phyloP scores from a whole-genome alignment of 2,888 invertebrate genomes.

The Pollenia griseotomentosa region DNA sequence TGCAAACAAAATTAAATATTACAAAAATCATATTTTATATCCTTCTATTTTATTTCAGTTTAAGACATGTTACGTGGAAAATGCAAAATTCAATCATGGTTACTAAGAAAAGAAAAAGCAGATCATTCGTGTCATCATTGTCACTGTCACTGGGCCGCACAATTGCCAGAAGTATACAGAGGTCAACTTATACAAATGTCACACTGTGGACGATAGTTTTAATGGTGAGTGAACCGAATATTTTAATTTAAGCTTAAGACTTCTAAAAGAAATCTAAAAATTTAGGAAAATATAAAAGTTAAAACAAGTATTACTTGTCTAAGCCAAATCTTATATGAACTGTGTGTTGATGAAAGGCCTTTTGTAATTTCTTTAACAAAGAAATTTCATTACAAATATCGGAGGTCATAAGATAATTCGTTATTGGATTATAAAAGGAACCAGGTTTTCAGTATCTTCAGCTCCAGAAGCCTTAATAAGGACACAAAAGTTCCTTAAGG shows the following conservation, averaged over 20 bases:
- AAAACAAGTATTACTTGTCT: neutral
- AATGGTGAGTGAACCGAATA: slow-evolving; percentile 61
- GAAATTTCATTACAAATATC: no score
- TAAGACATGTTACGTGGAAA: slow-evolving; percentile 70
- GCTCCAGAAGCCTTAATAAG: no score
- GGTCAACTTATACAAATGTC: slow-evolving; percentile 30
- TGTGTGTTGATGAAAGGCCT: no score
- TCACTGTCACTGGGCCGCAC: neutral
- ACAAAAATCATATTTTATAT: neutral
- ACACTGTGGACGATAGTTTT: slow-evolving; percentile 67
- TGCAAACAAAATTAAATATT: neutral
- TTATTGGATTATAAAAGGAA: no score
- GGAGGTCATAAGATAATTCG: no score
- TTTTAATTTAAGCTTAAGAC: neutral
- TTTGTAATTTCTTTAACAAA: no score
- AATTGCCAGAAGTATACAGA: slow-evolving; percentile 21
- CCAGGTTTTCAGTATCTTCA: no score
- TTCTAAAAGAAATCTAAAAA: neutral
- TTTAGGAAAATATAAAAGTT: neutral
- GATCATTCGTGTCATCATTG: slow-evolving; percentile 10
- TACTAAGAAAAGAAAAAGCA: slow-evolving; percentile 58
- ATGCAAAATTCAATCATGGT: slow-evolving; percentile 66
- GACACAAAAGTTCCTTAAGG: no score
- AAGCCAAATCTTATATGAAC: no score
- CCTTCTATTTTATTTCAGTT: slow-evolving; percentile 41